phyloP scores from a whole-genome alignment of 2,113 vertebrate species.

The Gasterosteus nipponicus region DNA sequence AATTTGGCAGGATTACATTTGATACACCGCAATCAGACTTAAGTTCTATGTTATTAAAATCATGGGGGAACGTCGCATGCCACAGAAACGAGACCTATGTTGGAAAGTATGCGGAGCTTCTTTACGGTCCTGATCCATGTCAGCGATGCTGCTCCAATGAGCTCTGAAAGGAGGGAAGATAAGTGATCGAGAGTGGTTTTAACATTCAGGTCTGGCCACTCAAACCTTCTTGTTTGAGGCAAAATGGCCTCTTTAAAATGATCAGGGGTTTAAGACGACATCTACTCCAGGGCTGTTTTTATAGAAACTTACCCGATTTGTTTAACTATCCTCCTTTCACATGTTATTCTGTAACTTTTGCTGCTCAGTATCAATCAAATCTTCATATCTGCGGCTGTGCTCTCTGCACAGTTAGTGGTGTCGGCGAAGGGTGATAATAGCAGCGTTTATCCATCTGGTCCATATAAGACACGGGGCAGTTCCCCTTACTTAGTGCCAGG shows the following conservation, averaged over 20 bases:
- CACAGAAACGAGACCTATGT: background rate
- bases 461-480: slow-evolving; percentile 48
- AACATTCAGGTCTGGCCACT: slow-evolving; percentile 69
- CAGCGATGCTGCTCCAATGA: slow-evolving; percentile 62
- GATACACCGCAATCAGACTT: slow-evolving; percentile 32
- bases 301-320: slow-evolving; percentile 37
- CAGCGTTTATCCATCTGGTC: slow-evolving; percentile 55
- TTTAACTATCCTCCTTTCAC: slow-evolving; percentile 6
- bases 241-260: slow-evolving; percentile 42
- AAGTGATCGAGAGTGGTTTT: slow-evolving; percentile 49
- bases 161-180: slow-evolving; percentile 46
- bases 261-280: slow-evolving; percentile 49
- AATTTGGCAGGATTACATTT: slow-evolving; percentile 11
- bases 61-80: slow-evolving; percentile 4
- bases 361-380: background rate
- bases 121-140: slow-evolving; percentile 62
- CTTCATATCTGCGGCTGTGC: slow-evolving; percentile 1
- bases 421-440: slow-evolving; percentile 19
- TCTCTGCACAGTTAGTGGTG: background rate
- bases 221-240: slow-evolving; percentile 36
- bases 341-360: background rate
- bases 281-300: slow-evolving; percentile 39
- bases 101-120: slow-evolving; percentile 51
- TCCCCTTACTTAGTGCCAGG: slow-evolving; percentile 31
- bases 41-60: slow-evolving; percentile 32